A percentile compares a stretch with the other conserved stretches of the same genome.
phyloP scores from a whole-genome alignment of 2,888 invertebrate species.

The Drosophila eohydei region DNA sequence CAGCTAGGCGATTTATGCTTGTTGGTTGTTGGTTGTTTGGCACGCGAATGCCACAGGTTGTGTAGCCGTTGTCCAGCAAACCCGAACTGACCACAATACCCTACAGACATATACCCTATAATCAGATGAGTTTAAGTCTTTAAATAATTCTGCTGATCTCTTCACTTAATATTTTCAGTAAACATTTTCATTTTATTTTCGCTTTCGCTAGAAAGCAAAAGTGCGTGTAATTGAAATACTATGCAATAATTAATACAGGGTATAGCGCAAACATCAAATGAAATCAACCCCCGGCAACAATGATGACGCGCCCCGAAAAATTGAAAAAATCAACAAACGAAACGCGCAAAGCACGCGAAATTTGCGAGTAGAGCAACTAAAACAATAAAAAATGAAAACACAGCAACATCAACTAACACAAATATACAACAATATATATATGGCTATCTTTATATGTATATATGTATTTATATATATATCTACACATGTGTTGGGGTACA shows the following conservation, averaged over 20 bases:
- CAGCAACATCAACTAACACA: slow-evolving; percentile 10
- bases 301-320: slow-evolving; percentile 47
- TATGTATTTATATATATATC: slow-evolving; percentile 1
- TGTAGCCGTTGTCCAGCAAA: neutral
- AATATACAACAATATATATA: neutral
- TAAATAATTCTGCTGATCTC: no score
- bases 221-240: neutral
- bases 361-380: slow-evolving; percentile 24
- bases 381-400: slow-evolving; percentile 24
- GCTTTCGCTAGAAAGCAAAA: neutral
- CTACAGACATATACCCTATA: neutral
- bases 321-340: slow-evolving; percentile 40
- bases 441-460: neutral
- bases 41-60: slow-evolving; percentile 52
- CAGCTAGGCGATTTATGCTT: neutral
- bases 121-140: neutral
- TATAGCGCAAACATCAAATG: neutral
- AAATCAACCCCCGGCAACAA: slow-evolving; percentile 10
- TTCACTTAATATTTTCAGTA: no score
- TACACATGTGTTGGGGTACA: neutral
- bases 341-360: slow-evolving; percentile 45
- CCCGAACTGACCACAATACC: neutral
- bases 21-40: slow-evolving; percentile 8
- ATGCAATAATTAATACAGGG: neutral
- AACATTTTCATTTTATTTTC: neutral